phyloP scores from a whole-genome alignment of 2,888 invertebrate species.

The Drosophila phalerata region DNA sequence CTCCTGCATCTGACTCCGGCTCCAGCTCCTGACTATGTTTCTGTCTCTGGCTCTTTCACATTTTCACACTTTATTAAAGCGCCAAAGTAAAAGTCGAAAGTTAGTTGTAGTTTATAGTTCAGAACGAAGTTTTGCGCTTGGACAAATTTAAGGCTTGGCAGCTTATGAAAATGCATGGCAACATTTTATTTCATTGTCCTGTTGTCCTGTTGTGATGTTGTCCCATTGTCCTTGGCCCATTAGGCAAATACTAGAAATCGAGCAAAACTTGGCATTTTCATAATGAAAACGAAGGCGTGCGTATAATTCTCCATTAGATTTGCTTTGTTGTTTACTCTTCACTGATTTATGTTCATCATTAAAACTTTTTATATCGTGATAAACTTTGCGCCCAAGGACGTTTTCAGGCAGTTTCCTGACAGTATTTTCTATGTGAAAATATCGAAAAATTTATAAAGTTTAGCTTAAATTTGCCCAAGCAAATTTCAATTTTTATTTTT shows the following conservation, averaged over 20 bases:
- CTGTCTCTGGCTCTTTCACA: constrained; percentile 46
- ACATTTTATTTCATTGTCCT: constrained; percentile 21
- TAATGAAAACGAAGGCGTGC: constrained; percentile 62
- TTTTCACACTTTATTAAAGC: constrained; percentile 81
- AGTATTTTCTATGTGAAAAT: constrained; percentile 18
- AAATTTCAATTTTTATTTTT: not conserved
- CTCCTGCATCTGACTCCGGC: not conserved
- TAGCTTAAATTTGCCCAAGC: constrained; percentile 15
- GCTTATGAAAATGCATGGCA: constrained; percentile 67
- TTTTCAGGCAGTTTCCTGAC: constrained; percentile 30
- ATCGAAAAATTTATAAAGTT: constrained; percentile 9
- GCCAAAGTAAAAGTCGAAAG: constrained; percentile 74
- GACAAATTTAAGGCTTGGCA: constrained; percentile 49
- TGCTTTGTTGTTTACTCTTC: constrained; percentile 36
- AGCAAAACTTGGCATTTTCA: constrained; percentile 40
- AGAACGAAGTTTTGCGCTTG: constrained; percentile 17
- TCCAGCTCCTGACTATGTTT: not conserved
- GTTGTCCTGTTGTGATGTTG: constrained; percentile 1
- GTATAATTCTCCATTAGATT: constrained; percentile 61
- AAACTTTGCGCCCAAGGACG: constrained; percentile 52
- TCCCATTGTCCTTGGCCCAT: constrained; percentile 33
- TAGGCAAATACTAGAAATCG: constrained; percentile 35
- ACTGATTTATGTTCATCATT: constrained; percentile 59
- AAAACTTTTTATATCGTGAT: constrained; percentile 57
- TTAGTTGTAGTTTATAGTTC: constrained; percentile 72